Base-by-base conservation (phyloP, 2,113 vertebrate species). In the Corythaeola cristata region DNA sequence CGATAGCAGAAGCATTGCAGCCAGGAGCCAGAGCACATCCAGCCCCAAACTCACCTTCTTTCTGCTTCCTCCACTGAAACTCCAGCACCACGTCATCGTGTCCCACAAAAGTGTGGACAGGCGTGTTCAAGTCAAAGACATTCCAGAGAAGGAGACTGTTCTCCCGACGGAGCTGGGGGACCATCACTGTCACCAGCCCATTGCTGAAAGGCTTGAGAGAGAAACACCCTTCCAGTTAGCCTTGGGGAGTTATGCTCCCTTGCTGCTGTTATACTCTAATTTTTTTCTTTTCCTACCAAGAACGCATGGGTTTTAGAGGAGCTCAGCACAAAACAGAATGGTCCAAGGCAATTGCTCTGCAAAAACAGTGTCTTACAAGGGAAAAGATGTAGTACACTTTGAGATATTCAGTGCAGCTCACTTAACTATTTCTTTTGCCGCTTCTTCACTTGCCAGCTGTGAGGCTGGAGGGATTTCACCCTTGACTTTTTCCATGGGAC, bases 101-200 rank as follows among this genome's bases (percentile, higher is more conserved):
- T 18, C 99, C 99, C 27, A 99, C 99, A 2, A 99, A 99, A 86
- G 99, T 99, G 62, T 99, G 99, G 15, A 99, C 99, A 0, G 99
- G 99, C 0, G 98, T 99, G 97, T 99, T 99, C 91, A 99, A 98
- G 93, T 99, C 99, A 58, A 98, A 98, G 32, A 99, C 98, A 28
- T 99, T 99, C 99, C 99, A 99, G 32, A 99, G 97, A 9, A 99
- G 98, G 15, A 99, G 98, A 44, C 99, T 99, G 97, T 99, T 99
- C 94, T 99, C 99, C 12, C 99, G 97, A 24, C 99, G 98, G 44
- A 99, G 98, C 81, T 99, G 99, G 33, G 99, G 99, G 55, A 99
- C 99, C 99, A 99, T 99, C 84, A 99, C 99, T 0, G 99, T 99
- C 92, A 99, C 99, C 96, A 99, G 96, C 6, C 99, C 99, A 5